These are phyloP conservation scores for Mylabris phalerata DNA, from an alignment of 1,140 invertebrate genomes.

Conservation along the genomic window DNA sequence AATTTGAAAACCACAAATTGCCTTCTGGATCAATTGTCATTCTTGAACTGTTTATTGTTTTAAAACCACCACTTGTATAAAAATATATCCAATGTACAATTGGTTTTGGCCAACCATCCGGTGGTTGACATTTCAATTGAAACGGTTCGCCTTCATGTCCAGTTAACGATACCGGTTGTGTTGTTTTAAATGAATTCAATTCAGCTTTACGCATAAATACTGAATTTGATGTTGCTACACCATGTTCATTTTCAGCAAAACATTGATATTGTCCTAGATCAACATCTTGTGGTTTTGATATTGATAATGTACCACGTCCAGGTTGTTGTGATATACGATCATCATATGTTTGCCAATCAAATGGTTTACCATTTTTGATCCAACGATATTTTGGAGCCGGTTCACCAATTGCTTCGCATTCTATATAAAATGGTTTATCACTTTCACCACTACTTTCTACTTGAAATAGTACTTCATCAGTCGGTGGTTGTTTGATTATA, in stretches of 20 bases:
- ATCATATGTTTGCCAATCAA: conserved; percentile 84
- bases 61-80: conserved; percentile 67
- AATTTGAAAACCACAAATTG: conserved; percentile 89
- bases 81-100: conserved; percentile 90
- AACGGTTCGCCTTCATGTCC: conserved; percentile 83
- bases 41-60: conserved; percentile 84
- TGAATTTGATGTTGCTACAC: conserved; percentile 87
- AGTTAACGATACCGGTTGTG: conserved; percentile 49
- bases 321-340: conserved; percentile 89
- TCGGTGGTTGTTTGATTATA: conserved; percentile 85
- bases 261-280: conserved; percentile 97
- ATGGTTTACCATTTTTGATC: conserved; percentile 93
- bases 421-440: conserved; percentile 89
- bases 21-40: conserved; percentile 93
- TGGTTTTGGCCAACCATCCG: conserved; percentile 90
- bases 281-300: conserved; percentile 80
- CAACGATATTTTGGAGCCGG: conserved; percentile 73
- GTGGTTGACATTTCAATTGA: conserved; percentile 80
- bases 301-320: conserved; percentile 84
- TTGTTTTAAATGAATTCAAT: conserved; percentile 83
- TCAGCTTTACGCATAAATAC: conserved; percentile 93
- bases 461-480: conserved; percentile 86
- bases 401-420: conserved; percentile 90
- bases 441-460: conserved; percentile 75
- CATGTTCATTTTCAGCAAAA: conserved; percentile 92